Conservation (phyloP, 2,797 vertebrate genomes). For the Atherinosoma microstoma region DNA sequence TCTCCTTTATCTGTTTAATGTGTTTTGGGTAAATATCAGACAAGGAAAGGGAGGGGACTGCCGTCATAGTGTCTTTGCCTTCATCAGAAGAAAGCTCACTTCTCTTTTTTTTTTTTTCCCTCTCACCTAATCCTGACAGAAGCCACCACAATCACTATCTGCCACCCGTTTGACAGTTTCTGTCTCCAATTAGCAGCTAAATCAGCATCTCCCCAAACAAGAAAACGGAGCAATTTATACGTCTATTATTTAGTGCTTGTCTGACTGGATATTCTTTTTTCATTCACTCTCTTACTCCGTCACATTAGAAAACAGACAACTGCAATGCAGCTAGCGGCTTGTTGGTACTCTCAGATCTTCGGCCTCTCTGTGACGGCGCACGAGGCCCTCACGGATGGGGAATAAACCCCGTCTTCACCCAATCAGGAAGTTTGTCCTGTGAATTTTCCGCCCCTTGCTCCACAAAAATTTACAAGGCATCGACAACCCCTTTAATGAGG, state of each 20-base stretch:
- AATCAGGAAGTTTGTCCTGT: slow-evolving; percentile 94
- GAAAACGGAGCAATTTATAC: slow-evolving; percentile 85
- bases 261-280: slow-evolving; percentile 81
- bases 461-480: slow-evolving; percentile 90
- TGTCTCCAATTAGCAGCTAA: slow-evolving; percentile 99
- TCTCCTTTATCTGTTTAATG: slow-evolving; percentile 94
- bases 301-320: slow-evolving; percentile 86
- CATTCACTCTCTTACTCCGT: slow-evolving; percentile 68
- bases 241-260: slow-evolving; percentile 83
- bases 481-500: slow-evolving; percentile 96
- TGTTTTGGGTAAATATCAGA: slow-evolving; percentile 94
- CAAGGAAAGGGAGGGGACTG: slow-evolving; percentile 81
- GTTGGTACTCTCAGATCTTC: slow-evolving; percentile 73
- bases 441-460: slow-evolving; percentile 84
- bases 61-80: slow-evolving; percentile 88
- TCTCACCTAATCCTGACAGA: slow-evolving; percentile 94
- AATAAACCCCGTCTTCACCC: slow-evolving; percentile 87
- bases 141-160: slow-evolving; percentile 91
- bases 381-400: slow-evolving; percentile 85
- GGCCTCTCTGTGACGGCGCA: slow-evolving; percentile 52
- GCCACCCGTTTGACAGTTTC: slow-evolving; percentile 99
- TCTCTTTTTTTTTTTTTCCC: slow-evolving; percentile 71
- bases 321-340: slow-evolving; percentile 82
- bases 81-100: slow-evolving; percentile 87
- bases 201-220: slow-evolving; percentile 97